These are phyloP conservation scores for Pluvianellus socialis DNA, from an alignment of 2,113 vertebrate species.

Conservation along the genomic window DNA sequence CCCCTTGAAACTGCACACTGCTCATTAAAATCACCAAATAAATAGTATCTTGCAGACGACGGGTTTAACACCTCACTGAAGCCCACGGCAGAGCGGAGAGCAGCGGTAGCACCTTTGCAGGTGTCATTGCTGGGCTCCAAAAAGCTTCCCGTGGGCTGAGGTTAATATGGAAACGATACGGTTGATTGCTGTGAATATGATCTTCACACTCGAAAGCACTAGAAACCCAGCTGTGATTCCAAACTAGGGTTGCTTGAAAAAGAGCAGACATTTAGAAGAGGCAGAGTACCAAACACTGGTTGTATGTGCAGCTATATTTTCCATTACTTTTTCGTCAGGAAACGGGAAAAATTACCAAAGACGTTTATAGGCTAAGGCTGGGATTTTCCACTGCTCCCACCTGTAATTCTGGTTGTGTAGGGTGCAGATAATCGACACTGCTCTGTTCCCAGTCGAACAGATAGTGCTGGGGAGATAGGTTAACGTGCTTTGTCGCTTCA, in stretches of 20 bases:
- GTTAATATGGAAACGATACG: neutral
- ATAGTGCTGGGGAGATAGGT: neutral
- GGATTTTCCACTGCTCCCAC: neutral
- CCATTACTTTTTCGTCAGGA: neutral
- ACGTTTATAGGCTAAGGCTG: neutral
- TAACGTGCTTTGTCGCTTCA: neutral
- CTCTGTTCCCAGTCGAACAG: neutral
- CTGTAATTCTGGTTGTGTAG: neutral
- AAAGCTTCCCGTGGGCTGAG: conserved; percentile 5
- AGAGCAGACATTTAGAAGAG: neutral
- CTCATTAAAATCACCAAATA: neutral
- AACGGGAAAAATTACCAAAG: neutral
- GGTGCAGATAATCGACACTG: neutral
- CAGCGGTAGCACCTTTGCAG: neutral
- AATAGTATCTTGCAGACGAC: neutral
- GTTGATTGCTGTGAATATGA: neutral
- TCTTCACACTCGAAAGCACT: neutral
- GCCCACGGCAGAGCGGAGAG: fast-evolving
- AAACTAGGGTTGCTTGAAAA: neutral
- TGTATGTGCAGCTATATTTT: neutral
- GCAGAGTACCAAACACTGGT: neutral
- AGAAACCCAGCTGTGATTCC: neutral
- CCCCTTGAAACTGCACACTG: neutral
- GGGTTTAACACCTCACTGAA: neutral
- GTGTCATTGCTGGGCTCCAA: neutral